Conservation (phyloP, 2,797 vertebrate species). For the Anabas testudineus region DNA sequence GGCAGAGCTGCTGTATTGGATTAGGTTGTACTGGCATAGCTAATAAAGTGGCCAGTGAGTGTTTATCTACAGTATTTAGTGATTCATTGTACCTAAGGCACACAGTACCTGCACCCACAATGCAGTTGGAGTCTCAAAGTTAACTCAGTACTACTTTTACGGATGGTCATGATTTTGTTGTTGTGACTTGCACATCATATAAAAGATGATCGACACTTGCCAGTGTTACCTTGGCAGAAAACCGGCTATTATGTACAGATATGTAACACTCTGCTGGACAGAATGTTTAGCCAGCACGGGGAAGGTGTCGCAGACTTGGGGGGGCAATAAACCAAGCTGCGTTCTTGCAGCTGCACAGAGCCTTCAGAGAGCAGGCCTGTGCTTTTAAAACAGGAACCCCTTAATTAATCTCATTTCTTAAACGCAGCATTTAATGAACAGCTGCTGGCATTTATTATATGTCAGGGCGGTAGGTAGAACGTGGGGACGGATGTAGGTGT, state of each 20-base stretch:
- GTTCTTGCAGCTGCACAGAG: conserved; percentile 55
- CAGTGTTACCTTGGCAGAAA: conserved; percentile 48
- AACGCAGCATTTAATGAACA: conserved; percentile 69
- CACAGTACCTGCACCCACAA: neutral
- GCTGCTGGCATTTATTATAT: conserved; percentile 67
- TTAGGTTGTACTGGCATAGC: no score
- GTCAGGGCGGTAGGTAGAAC: conserved; percentile 48
- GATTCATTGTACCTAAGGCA: no score
- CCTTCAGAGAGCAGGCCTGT: conserved; percentile 20
- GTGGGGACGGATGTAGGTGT: conserved; percentile 73
- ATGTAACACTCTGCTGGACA: conserved; percentile 32
- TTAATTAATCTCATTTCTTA: conserved; percentile 80
- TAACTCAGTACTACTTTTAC: neutral
- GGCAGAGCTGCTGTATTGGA: no score
- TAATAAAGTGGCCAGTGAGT: no score
- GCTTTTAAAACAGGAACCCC: conserved; percentile 43
- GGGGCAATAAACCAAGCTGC: conserved; percentile 45
- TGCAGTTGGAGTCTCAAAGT: neutral
- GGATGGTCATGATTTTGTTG: conserved; percentile 19
- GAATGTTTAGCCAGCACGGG: conserved; percentile 11
- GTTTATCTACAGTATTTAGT: no score
- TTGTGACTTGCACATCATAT: conserved; percentile 29
- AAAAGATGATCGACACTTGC: conserved; percentile 46
- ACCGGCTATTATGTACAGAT: conserved; percentile 27
- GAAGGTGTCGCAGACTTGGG: conserved; percentile 28